A percentile compares a stretch with the other conserved stretches of the same genome.
Conservation (phyloP, 2,797 vertebrate genomes). For the Strix occidentalis region DNA sequence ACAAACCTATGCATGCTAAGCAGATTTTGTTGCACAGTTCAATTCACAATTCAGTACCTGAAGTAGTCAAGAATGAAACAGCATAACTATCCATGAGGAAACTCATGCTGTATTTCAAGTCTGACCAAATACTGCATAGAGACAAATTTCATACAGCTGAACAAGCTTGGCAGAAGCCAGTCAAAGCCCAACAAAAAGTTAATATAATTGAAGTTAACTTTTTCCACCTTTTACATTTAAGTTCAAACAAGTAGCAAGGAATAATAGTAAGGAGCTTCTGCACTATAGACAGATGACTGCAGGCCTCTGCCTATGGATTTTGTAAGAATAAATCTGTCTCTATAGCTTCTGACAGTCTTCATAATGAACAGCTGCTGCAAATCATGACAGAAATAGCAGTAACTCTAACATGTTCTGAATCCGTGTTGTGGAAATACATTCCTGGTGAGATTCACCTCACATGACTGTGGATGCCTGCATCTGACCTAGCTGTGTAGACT, state of each 20-base stretch:
- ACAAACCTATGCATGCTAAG: neutral
- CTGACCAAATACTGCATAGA: neutral
- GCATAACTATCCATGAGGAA: neutral
- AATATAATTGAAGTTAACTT: neutral
- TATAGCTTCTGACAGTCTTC: neutral
- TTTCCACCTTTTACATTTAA: neutral
- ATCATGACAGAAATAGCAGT: neutral
- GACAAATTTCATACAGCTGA: neutral
- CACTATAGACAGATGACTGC: neutral
- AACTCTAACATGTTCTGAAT: neutral
- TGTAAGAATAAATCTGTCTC: neutral
- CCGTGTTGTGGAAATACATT: neutral
- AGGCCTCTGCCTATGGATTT: neutral
- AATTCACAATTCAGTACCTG: neutral
- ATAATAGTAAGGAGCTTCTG: neutral
- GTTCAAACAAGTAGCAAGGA: neutral
- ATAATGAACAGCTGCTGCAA: neutral
- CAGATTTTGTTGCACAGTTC: neutral
- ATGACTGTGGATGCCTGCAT: neutral
- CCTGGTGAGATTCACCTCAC: neutral
- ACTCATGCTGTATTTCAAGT: neutral
- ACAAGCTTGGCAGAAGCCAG: neutral
- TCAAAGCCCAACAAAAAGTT: neutral
- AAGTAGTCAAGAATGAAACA: neutral
- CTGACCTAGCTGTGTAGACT: neutral